phyloP scores from a whole-genome alignment of 2,888 invertebrate genomes.

The Empis stercorea region DNA sequence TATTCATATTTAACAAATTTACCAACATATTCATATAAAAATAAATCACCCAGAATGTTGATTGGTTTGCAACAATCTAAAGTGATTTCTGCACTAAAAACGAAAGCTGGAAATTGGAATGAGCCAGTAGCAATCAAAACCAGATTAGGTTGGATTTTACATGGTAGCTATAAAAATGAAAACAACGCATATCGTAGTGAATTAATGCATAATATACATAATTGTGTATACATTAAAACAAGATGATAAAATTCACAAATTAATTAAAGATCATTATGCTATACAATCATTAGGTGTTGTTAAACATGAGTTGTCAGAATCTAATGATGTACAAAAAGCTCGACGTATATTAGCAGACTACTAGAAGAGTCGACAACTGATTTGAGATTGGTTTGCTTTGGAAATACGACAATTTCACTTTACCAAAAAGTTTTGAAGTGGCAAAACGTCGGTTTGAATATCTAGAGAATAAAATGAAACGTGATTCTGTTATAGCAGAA shows the following conservation, averaged over 20 bases:
- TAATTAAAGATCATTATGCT: constrained; percentile 2
- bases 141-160: no score
- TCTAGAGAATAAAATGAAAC: constrained; percentile 12
- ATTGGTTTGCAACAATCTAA: no score
- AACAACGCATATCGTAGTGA: no score
- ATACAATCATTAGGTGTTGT: constrained; percentile 4
- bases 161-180: no score
- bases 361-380: constrained; percentile 2
- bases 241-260: constrained; percentile 5
- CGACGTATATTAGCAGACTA: constrained; percentile 10
- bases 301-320: constrained; percentile 10
- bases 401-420: constrained; percentile 11
- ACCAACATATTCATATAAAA: constrained; percentile 7
- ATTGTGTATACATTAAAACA: neutral
- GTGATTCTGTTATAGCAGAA: constrained; percentile 8
- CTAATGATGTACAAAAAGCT: constrained; percentile 7
- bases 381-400: constrained; percentile 16
- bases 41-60: no score
- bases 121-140: no score
- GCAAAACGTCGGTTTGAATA: constrained; percentile 12
- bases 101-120: no score
- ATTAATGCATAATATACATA: no score
- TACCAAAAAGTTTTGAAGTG: constrained; percentile 10
- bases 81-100: no score
- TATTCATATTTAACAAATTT: constrained; percentile 4